phyloP scores from a whole-genome alignment of 2,797 vertebrate species.

The Momotus momota region DNA sequence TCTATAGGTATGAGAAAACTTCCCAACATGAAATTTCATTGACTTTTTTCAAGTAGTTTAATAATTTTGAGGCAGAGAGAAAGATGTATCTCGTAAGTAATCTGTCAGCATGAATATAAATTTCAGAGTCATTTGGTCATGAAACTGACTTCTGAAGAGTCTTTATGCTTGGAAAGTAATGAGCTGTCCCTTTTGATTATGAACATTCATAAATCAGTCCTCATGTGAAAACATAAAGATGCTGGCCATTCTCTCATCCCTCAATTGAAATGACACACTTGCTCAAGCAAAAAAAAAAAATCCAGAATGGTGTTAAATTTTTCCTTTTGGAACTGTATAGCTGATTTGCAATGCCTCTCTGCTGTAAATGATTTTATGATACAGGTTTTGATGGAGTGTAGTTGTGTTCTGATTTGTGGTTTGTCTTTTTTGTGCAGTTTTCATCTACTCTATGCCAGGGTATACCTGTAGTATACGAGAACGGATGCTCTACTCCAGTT shows the following conservation, averaged over 20 bases:
- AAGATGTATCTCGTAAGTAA: neutral
- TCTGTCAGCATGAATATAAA: neutral
- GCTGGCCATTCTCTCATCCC: neutral
- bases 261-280: neutral
- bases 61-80: neutral
- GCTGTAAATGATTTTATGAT: neutral
- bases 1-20: conserved; percentile 86
- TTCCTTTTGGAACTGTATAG: neutral
- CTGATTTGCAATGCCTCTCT: neutral
- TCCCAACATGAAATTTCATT: neutral
- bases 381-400: neutral
- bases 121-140: neutral
- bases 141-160: neutral
- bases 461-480: conserved; percentile 95
- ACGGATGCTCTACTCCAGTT: conserved; percentile 98
- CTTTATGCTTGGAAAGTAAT: neutral
- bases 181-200: neutral
- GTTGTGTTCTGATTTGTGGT: neutral
- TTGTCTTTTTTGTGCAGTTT: conserved; percentile 83
- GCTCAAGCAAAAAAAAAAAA: neutral
- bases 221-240: neutral
- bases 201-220: neutral
- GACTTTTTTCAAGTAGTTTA: neutral
- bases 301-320: neutral
- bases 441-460: conserved; percentile 99